Conservation (phyloP, 2,888 invertebrate genomes). For the Tillus elongatus region DNA sequence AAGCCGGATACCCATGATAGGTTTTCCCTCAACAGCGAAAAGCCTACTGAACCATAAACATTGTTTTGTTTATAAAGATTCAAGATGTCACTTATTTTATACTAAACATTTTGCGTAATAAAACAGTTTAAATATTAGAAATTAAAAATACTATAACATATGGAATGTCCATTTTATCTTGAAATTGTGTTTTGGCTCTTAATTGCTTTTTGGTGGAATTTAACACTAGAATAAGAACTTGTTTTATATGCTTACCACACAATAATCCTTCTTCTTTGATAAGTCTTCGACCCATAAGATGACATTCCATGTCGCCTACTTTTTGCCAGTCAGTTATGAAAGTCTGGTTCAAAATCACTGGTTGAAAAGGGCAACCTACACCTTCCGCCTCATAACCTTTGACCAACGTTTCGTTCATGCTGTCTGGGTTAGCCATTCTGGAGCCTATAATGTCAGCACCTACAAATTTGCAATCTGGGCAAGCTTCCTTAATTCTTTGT, state of each 20-base stretch:
- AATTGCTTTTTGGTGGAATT: no score
- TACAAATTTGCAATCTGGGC: background rate
- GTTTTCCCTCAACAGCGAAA: no score
- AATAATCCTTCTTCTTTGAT: constrained; percentile 2
- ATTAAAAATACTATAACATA: background rate
- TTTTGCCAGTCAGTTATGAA: no score
- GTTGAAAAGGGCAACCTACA: background rate
- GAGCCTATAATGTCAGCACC: background rate
- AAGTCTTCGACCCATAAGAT: background rate
- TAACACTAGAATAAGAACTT: no score
- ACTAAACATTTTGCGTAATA: background rate
- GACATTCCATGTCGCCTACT: background rate
- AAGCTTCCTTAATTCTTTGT: background rate
- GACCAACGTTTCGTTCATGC: background rate
- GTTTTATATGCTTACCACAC: no score
- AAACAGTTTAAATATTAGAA: background rate
- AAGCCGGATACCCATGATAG: no score
- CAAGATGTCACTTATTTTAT: no score
- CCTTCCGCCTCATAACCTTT: background rate
- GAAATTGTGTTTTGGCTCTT: no score
- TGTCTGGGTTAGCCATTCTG: background rate
- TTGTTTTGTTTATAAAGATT: no score
- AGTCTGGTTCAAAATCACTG: background rate
- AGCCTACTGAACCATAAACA: no score
- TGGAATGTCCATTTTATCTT: no score